Conservation (phyloP, 2,888 invertebrate genomes). For the Nomada fabriciana region DNA sequence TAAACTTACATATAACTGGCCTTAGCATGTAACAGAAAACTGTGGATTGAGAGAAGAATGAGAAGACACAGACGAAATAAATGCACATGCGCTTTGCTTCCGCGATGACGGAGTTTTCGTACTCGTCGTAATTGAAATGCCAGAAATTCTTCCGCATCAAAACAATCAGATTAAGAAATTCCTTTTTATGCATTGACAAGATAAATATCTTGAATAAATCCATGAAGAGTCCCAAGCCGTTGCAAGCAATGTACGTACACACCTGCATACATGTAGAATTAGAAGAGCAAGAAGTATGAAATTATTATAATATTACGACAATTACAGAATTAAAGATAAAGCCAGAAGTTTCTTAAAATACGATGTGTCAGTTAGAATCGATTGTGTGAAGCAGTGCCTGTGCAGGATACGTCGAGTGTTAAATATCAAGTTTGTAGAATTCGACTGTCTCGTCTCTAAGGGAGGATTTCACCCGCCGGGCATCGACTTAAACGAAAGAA, state of each 20-base stretch:
- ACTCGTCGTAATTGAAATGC: conserved; percentile 38
- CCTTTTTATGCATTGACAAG: conserved; percentile 52
- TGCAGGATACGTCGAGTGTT: too few species aligned
- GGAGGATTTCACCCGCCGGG: too few species aligned
- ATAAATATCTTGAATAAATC: conserved; percentile 63
- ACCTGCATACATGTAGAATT: conserved; percentile 6
- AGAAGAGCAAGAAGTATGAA: neutral
- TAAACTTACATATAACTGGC: conserved; percentile 42
- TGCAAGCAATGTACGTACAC: conserved; percentile 52
- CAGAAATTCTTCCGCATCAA: conserved; percentile 52
- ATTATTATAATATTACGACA: too few species aligned
- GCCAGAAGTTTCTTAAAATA: too few species aligned
- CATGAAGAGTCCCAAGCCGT: conserved; percentile 53
- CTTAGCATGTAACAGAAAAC: conserved; percentile 11
- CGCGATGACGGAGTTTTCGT: conserved; percentile 31
- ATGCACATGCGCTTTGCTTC: conserved; percentile 6
- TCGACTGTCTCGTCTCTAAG: too few species aligned
- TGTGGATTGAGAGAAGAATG: conserved; percentile 35
- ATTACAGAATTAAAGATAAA: too few species aligned
- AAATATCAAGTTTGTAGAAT: neutral
- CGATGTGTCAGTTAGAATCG: neutral
- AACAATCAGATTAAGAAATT: conserved; percentile 48
- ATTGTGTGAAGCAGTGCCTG: too few species aligned
- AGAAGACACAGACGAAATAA: conserved; percentile 41
- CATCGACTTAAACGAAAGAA: too few species aligned